Evolutionary conservation across 2,888 invertebrate genomes (phyloP), one percentile per base, ranked within the genome.

Genomic region (Parnassius apollo): DNA sequence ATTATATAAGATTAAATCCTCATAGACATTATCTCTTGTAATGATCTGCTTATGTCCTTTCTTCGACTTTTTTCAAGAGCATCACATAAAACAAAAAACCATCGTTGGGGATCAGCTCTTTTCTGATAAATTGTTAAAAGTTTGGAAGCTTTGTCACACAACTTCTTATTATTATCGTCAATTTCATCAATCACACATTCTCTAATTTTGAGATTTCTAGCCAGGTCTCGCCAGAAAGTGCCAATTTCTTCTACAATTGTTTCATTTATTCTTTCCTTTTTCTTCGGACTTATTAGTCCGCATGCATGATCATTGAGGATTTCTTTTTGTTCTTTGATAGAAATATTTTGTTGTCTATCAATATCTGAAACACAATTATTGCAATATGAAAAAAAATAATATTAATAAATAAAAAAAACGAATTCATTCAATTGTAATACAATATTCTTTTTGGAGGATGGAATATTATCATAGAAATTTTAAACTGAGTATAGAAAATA

Each of bases 21-120:
- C 88, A 86, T 90, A 55, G 80, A 69, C 76, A 88, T 82, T 61
- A 89, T 83, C 67, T 83, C 79, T 69, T 85, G 82, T 12, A 91
- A 66, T 53, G 75, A 71, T 67, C 71, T 77, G n/a, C 78, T 80
- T 42, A 91, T 68, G 66, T 90, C 88, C 69, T 75, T 86, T 65
- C 91, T 81, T 13, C 85, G 74, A 57, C 79, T 69, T 69, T 72
- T 78, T 69, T 90, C 89, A 62, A 91, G 75, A 45, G 88, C 88
- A 62, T 87, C 79, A 72, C 88, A 86, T 2, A 91, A 73, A 11
- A 74, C 72, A 66, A 82, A 82, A 69, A 86, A 87, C 88, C 91
- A 90, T 65, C 73, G 83, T 59, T 87, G 81, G 56, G 77, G 79
- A 65, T 91, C 85, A 49, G 82, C 81, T 52, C 44, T 80, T 0